Conservation (phyloP, 2,113 vertebrate genomes). For the Herpetotheres cachinnans region DNA sequence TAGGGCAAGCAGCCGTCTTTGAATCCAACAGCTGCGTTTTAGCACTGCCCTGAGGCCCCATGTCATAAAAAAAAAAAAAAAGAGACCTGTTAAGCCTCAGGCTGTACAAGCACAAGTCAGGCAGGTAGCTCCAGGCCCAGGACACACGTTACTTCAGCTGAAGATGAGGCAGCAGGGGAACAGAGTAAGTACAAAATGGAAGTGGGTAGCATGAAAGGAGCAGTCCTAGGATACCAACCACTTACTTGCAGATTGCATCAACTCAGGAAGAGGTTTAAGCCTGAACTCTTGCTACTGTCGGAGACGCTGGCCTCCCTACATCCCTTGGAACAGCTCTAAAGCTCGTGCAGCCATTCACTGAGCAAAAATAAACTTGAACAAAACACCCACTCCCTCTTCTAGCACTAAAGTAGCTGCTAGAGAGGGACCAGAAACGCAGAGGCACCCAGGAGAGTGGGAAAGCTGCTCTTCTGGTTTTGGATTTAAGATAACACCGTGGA, state of each 20-base stretch:
- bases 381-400: not conserved
- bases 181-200: not conserved
- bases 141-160: not conserved
- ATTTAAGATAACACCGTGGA: not conserved
- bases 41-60: not conserved
- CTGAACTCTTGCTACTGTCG: not conserved
- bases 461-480: not conserved
- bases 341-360: not conserved
- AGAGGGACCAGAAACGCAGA: not conserved
- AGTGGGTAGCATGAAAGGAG: not conserved
- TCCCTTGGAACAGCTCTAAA: not conserved
- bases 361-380: not conserved
- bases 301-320: not conserved
- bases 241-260: not conserved
- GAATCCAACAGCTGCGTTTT: not conserved
- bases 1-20: not conserved
- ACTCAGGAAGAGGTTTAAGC: not conserved
- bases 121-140: not conserved
- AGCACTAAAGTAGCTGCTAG: not conserved
- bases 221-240: not conserved
- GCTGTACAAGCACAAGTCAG: not conserved
- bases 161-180: not conserved
- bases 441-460: not conserved
- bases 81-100: not conserved
- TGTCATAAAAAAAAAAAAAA: not conserved